Evolutionary conservation across 53 echinoderm and acorn worm species (phyloP), one percentile per base, ranked within the genome.

Genomic region (Astropecten irregularis): DNA sequence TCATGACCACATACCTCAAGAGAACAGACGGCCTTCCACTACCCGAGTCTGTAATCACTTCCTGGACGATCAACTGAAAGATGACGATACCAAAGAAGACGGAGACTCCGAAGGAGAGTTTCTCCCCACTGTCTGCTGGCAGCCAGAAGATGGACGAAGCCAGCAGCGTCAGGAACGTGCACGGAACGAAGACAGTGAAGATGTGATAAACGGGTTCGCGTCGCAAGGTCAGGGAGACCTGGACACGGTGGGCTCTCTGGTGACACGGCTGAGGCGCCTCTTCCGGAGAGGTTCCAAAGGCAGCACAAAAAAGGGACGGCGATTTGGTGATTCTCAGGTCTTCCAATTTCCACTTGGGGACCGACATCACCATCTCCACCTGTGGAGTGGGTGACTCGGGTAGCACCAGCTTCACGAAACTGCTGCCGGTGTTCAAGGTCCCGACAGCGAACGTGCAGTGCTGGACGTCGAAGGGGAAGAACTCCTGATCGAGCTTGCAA

Each of bases 51-150:
- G 49, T 35, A n/a, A 87, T 19, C 18, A 35, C 31, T 6, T 87
- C 57, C 21, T 67, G n/a, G 14, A 87, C 57, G 22, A 87, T 25
- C 51, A 87, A 23, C 56, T 81, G 77, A 25, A 87, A 87, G 46
- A 87, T 55, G 26, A 69, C 68, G 15, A 81, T 40, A 15, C 79
- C 87, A 38, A 87, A 69, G 33, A 87, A 34, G 22, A 87, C 49
- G 48, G 87, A 68, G 2, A 69, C 42, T 0, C 87, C 69, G 30
- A 69, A 62, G 32, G 87, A 87, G 31, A 87, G 39, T 35, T 69
- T 79, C 81, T 87, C 87, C 8, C 87, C 81, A 30, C 87, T 81
- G 16, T 67, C 87, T 5, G 81, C 38, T 1, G 87, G 87, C 47
- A 87, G 59, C 56, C 69, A 67, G 59, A 81, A 87, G 34, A 69